Base-by-base conservation (phyloP, 2,113 vertebrate species). In the Myotis brandtii region DNA sequence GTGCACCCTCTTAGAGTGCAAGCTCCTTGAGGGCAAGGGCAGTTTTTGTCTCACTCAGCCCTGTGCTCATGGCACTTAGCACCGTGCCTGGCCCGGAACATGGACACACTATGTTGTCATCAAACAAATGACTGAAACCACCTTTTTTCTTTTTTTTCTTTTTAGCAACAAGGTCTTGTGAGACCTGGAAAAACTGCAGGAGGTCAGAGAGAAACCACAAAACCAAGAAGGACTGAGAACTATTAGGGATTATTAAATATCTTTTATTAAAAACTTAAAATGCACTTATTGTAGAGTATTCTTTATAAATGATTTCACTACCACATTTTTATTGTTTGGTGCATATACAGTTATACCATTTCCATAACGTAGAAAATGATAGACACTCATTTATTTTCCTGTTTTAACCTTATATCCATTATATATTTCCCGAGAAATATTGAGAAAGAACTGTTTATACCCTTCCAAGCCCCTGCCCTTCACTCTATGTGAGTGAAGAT, bases 321-420 rank as follows among this genome's bases (percentile, higher is more conserved):
- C 40, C 37, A 27, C 20, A 86, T 73, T 75, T 69, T 40, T 67
- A n/a, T 80, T 80, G 32, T 56, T 64, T 86, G 43, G 10, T 81
- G 7, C 32, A 75, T 59, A 7, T 66, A n/a, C 2, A 59, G 80
- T 67, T 67, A 48, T 21, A 40, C 14, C 13, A 40, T 67, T 89
- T 90, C 25, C 90, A 5, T 67, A 66, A 27, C 72, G 75, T 56
- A 80, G 52, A 56, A 93, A 81, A 56, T 37, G 8, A 82, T 34
- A 62, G 18, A 69, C 50, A 70, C 50, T 79, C 30, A 79, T 89
- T 92, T 56, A 66, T 95, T 85, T 86, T 73, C 34, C 85, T 80
- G 86, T 73, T 80, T 95, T 66, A 25, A 62, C 17, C 40, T 52
- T 62, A 32, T 73, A 46, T 62, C 9, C n/a, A 43, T 69, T 82